Evolutionary conservation across 2,797 vertebrate genomes (phyloP).

Genomic region (Podargus strigoides): DNA sequence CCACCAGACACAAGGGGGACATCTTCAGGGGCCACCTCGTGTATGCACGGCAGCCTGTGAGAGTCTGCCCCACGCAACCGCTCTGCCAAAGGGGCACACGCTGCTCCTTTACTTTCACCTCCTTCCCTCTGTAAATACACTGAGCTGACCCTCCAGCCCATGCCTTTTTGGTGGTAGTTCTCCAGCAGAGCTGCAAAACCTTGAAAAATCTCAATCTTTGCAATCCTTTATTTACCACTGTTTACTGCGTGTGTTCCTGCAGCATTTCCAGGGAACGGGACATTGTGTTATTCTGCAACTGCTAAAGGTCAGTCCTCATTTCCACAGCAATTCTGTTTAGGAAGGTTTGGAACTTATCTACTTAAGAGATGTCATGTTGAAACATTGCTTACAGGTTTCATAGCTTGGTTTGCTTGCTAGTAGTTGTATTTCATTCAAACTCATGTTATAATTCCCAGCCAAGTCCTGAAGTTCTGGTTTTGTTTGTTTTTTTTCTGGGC

Average conservation of each 20-base stretch:
- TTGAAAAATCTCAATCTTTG: neutral
- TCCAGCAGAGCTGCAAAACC: neutral
- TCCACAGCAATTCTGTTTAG: neutral
- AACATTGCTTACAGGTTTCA: neutral
- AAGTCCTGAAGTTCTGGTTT: neutral
- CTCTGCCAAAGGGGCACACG: rapidly evolving
- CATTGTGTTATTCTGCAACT: rapidly evolving
- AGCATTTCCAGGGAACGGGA: neutral
- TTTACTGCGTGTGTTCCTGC: neutral
- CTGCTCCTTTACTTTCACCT: neutral
- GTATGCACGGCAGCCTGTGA: neutral
- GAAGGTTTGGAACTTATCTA: neutral
- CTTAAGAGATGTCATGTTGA: rapidly evolving
- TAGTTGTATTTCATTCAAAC: neutral
- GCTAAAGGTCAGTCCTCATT: neutral
- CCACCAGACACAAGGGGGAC: neutral
- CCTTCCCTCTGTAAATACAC: rapidly evolving
- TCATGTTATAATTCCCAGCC: neutral
- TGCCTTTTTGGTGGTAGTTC: rapidly evolving
- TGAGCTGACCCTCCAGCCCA: rapidly evolving
- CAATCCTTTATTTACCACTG: neutral
- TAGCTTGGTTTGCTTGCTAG: neutral
- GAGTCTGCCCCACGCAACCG: rapidly evolving
- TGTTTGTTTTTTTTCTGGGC: neutral
- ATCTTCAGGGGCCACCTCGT: neutral